Percentiles rank a stretch among this genome's conserved stretches.
Conservation (phyloP, 2,888 invertebrate species). For the Phyllotreta striolata region DNA sequence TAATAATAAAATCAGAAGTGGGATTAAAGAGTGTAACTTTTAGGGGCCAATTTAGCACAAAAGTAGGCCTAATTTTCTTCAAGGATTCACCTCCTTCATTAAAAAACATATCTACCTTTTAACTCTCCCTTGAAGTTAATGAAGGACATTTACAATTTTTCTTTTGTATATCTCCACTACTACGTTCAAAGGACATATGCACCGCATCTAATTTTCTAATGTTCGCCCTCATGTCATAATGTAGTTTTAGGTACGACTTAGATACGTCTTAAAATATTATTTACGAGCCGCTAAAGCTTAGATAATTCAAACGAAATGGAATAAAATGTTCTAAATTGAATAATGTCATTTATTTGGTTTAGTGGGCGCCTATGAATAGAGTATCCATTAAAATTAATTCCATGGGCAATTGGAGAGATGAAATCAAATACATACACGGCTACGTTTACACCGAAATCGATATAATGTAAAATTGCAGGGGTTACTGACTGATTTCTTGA, state of each 20-base stretch:
- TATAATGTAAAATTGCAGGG: background rate
- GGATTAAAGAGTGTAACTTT: too few species aligned
- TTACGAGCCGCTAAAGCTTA: constrained; percentile 24
- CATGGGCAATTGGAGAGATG: constrained; percentile 25
- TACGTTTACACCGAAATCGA: constrained; percentile 6
- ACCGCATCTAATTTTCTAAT: constrained; percentile 27
- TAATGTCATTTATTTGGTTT: constrained; percentile 37
- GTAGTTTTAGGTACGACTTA: background rate
- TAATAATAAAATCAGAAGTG: too few species aligned
- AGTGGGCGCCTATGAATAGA: constrained; percentile 39
- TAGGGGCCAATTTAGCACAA: too few species aligned
- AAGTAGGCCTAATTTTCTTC: background rate
- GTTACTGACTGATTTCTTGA: too few species aligned
- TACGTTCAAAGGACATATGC: constrained; percentile 14
- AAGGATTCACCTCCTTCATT: too few species aligned
- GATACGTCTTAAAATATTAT: constrained; percentile 28
- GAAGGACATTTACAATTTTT: background rate
- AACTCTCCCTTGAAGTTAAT: background rate
- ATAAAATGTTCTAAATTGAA: constrained; percentile 40
- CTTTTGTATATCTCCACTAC: background rate
- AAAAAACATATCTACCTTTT: background rate
- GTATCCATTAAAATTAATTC: constrained; percentile 33
- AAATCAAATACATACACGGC: constrained; percentile 21
- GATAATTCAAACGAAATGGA: constrained; percentile 31
- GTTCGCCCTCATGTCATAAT: constrained; percentile 16